Evolutionary conservation across 2,888 invertebrate genomes (phyloP), one percentile per base, ranked within the genome.

Genomic region (Lucinisca nassula): DNA sequence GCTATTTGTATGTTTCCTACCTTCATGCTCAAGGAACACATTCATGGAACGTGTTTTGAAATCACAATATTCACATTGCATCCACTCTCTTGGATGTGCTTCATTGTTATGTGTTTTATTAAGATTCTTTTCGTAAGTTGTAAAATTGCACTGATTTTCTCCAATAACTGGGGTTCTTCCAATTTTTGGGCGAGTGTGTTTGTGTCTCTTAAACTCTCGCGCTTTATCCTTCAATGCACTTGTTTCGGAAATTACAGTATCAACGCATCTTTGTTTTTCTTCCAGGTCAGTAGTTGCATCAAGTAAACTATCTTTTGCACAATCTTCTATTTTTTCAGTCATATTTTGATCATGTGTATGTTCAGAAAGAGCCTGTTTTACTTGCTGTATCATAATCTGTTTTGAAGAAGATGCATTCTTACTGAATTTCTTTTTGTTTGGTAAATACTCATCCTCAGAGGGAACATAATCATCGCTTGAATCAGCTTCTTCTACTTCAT

Each of bases 21-120:
- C 90, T 73, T 92, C 92, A 87, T 94, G 94, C 72, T 92, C 90
- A 14, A 85, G 79, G 21, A 92, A 74, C 2, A 67, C 82, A 49
- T 85, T 84, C 24, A 74, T 80, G 24, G 86, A 78, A 49, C 83
- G 87, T 24, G 91, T 89, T 61, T 58, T 80, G 78, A 88, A 92
- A 12, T 92, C 88, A 85, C 94, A 94, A 72, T 83, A 92, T 21
- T 88, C 76, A 83, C 94, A 94, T 40, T 88, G 80, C 24, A 85
- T 70, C 67, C 70, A 75, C 21, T 73, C 74, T 14, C 30, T 51
- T 40, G 38, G 38, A 37, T 89, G 88, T 12, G 3, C 21, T 70
- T 67, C 81, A 38, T 40, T 73, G n/a, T 80, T 35, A 49, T 88
- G 85, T 51, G 67, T 77, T 21, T 75, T 27, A 32, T 85, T 35